phyloP scores from a whole-genome alignment of 1,140 invertebrate species.

The Agrilus planipennis region DNA sequence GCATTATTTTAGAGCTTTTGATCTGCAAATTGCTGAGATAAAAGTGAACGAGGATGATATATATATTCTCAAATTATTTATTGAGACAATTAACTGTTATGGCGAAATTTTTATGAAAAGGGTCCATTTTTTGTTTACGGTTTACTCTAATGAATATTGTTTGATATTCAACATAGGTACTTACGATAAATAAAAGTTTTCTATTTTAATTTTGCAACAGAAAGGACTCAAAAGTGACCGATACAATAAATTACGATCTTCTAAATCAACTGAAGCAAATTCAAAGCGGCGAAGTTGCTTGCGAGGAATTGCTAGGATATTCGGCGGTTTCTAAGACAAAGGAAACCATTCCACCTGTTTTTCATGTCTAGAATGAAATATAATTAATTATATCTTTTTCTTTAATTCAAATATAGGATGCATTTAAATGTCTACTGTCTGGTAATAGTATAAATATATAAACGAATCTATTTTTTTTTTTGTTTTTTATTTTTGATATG shows the following conservation, averaged over 20 bases:
- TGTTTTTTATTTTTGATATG: too few relatives aligned
- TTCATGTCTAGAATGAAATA: too few relatives aligned
- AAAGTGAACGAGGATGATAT: too few relatives aligned
- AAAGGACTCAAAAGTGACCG: constrained; percentile 79
- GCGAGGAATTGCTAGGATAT: constrained; percentile 63
- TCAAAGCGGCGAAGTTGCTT: constrained; percentile 56
- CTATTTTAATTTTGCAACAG: constrained; percentile 39
- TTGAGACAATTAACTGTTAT: too few relatives aligned
- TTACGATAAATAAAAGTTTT: constrained; percentile 1
- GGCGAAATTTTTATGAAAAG: too few relatives aligned
- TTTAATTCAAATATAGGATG: too few relatives aligned
- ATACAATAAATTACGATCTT: constrained; percentile 89
- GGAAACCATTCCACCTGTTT: constrained; percentile 65
- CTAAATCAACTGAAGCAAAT: constrained; percentile 64
- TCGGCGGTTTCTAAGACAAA: constrained; percentile 63
- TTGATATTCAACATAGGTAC: background rate
- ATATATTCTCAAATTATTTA: background rate
- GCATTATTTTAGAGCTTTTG: too few relatives aligned
- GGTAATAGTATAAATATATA: too few relatives aligned
- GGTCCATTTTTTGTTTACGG: background rate
- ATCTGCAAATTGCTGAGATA: too few relatives aligned
- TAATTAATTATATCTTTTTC: too few relatives aligned
- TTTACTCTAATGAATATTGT: background rate
- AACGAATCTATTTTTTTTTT: too few relatives aligned
- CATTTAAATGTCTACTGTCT: too few relatives aligned